Evolutionary conservation across 2,113 vertebrate genomes (phyloP), one percentile per base, ranked within the genome.

Genomic region (Triplophysa dalaica): DNA sequence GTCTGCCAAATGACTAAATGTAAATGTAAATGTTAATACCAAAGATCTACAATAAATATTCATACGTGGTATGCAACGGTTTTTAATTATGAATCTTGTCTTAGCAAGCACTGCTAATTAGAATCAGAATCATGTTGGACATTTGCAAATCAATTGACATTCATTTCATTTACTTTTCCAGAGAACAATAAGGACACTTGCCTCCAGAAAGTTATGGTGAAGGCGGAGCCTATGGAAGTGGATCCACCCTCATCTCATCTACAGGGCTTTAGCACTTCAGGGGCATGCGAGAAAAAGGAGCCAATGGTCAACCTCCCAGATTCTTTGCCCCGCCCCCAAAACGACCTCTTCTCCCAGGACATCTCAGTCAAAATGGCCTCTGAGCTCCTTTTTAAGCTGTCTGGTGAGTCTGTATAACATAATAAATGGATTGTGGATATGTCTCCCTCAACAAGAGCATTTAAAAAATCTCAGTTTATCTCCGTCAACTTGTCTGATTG

Each of bases 321-420:
- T 81, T 91, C 93, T 58, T 90, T 97, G 87, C 90, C 94, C 70
- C 89, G 93, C 86, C 95, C 96, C 4, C 95, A 98, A 87, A 96
- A 97, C 87, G 96, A 93, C 82, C 95, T 99, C 4, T 99, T 99
- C 94, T 98, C 96, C 87, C 97, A 99, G 90, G 98, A 99, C 88
- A 99, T 99, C 91, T 98, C 98, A 2, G 98, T 99, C 92, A 99
- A 99, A 93, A 98, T 98, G 98, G 98, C 98, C 83, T 99, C 98
- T 0, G 97, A 99, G 89, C 95, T 99, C 48, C 94, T 99, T 88
- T 99, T 98, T 91, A 96, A 99, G 86, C 89, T 99, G 78, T 99
- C 98, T 89, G 98, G 98, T 99, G 94, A 38, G 86, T 75, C 38
- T 72, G 10, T 38, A 3, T 33, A 38, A 54, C 12, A 19, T 13